A percentile compares a stretch with the other conserved stretches of the same genome.
Evolutionary conservation across 2,888 invertebrate species (phyloP).

Genomic region (Drosophila demipolita): DNA sequence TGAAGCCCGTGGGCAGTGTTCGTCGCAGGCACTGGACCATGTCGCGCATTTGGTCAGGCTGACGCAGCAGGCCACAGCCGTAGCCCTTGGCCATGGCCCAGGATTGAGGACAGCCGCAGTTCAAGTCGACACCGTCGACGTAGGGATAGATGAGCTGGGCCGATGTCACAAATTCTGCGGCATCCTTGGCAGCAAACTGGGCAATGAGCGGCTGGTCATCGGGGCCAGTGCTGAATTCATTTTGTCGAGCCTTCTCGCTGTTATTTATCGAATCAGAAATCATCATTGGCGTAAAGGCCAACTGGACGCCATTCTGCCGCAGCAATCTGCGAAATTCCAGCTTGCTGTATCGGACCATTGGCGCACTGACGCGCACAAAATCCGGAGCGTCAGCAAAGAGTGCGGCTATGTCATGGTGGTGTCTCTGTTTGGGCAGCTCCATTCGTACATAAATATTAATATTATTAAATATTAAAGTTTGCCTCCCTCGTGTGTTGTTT

Average conservation of each 20-base stretch:
- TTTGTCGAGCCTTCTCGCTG: slow-evolving; percentile 93
- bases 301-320: slow-evolving; percentile 92
- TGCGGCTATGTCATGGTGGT: slow-evolving; percentile 86
- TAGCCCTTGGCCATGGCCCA: slow-evolving; percentile 97
- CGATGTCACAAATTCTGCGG: slow-evolving; percentile 93
- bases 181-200: slow-evolving; percentile 97
- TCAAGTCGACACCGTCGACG: slow-evolving; percentile 96
- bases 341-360: slow-evolving; percentile 92
- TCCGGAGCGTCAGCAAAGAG: slow-evolving; percentile 87
- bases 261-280: slow-evolving; percentile 96
- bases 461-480: neutral
- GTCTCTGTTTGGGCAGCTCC: slow-evolving; percentile 59
- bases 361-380: slow-evolving; percentile 92
- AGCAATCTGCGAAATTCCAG: slow-evolving; percentile 91
- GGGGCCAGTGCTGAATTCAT: slow-evolving; percentile 91
- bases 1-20: slow-evolving; percentile 89
- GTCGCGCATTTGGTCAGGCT: slow-evolving; percentile 93
- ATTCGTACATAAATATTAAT: slow-evolving; percentile 23
- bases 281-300: slow-evolving; percentile 98
- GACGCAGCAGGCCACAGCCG: slow-evolving; percentile 92
- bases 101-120: slow-evolving; percentile 98
- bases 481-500: slow-evolving; percentile 11
- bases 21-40: slow-evolving; percentile 92
- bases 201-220: slow-evolving; percentile 94
- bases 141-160: slow-evolving; percentile 93